phyloP scores from a whole-genome alignment of 2,797 vertebrate genomes.

The Falco biarmicus region DNA sequence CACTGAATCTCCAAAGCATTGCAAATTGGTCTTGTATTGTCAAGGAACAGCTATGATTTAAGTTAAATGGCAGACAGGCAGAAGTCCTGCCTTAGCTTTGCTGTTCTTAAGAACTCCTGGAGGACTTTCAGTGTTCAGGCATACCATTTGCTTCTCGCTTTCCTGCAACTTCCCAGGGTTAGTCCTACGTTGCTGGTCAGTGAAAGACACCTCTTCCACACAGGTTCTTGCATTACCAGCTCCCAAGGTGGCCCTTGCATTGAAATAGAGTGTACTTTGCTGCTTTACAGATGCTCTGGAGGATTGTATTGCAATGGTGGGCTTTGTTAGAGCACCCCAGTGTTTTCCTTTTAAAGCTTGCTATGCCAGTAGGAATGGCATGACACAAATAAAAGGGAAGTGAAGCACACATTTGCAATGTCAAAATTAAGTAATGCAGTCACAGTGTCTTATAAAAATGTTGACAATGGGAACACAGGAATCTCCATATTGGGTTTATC shows the following conservation, averaged over 20 bases:
- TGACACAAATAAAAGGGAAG: not conserved
- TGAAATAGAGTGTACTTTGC: not conserved
- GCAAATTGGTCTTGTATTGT: not conserved
- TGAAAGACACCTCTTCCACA: not conserved
- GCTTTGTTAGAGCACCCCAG: not conserved
- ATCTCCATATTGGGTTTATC: not conserved
- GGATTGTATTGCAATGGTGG: not conserved
- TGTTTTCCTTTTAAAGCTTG: not conserved
- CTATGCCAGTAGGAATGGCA: not conserved
- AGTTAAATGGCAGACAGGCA: not conserved
- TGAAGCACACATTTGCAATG: not conserved
- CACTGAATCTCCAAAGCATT: constrained; percentile 9
- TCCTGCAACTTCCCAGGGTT: not conserved
- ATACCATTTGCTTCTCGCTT: not conserved
- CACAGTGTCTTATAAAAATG: not conserved
- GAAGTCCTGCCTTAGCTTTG: not conserved
- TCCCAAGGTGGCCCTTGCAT: not conserved
- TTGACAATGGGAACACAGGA: not conserved
- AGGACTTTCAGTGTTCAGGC: not conserved
- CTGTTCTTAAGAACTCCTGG: not conserved
- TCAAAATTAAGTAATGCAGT: not conserved
- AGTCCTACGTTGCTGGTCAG: not conserved
- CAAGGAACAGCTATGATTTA: not conserved
- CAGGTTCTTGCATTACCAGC: not conserved
- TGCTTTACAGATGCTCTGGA: not conserved